Evolutionary conservation across 2,888 invertebrate species (phyloP).

Genomic region (Ophion slaviceki): DNA sequence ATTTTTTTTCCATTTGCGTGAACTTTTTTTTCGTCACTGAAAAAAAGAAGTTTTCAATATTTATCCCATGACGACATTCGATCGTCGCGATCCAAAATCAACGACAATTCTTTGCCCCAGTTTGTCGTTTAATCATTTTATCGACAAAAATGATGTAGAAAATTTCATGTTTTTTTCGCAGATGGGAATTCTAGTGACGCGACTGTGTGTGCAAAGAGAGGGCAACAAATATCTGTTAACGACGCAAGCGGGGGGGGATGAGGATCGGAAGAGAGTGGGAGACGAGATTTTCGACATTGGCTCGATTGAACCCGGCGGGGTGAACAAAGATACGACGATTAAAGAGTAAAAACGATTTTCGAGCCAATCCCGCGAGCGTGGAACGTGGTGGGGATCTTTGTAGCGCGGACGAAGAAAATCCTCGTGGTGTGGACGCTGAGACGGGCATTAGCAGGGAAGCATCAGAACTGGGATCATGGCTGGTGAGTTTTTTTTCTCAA

Average conservation of each 20-base stretch:
- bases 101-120: not conserved
- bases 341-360: constrained; percentile 31
- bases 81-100: not conserved
- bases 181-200: constrained; percentile 21
- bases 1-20: not conserved
- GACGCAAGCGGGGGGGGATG: not conserved
- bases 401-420: constrained; percentile 54
- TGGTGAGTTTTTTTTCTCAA: constrained; percentile 70
- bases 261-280: constrained; percentile 7
- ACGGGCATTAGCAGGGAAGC: constrained; percentile 66
- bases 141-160: not conserved
- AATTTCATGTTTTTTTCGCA: constrained; percentile 16
- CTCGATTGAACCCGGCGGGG: constrained; percentile 46
- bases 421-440: constrained; percentile 26
- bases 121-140: not conserved
- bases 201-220: not conserved
- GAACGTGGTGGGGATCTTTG: constrained; percentile 65
- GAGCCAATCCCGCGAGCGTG: constrained; percentile 51
- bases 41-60: not conserved
- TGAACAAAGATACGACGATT: constrained; percentile 35
- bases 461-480: constrained; percentile 72
- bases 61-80: not conserved
- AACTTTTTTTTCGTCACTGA: not conserved
- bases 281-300: constrained; percentile 61
- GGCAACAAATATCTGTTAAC: not conserved